Base-by-base conservation (phyloP, 2,113 vertebrate species). In the Ornithorhynchus anatinus region DNA sequence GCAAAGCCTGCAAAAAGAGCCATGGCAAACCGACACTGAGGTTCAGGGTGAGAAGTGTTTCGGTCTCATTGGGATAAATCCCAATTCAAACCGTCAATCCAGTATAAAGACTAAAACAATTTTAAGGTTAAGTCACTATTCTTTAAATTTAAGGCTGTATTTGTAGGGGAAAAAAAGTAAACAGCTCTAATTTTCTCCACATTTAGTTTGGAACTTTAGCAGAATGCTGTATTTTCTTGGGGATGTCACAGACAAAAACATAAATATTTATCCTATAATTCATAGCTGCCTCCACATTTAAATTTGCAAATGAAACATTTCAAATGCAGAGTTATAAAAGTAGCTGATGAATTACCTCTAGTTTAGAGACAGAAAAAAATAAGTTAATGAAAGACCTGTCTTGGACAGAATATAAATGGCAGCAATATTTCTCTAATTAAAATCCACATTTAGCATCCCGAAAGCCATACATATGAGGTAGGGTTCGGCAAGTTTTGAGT, bases 1-100 rank as follows among this genome's bases (percentile, higher is more conserved):
- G 58, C 80, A 87, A 57, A 60, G 75, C 80, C 88, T 89, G 9
- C 20, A 69, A 20, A n/a, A 73, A 77, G 57, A 63, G 0, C 43
- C 32, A 80, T 17, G 47, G 1, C n/a, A n/a, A n/a, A n/a, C n/a
- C n/a, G n/a, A n/a, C n/a, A n/a, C n/a, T n/a, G n/a, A n/a, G n/a
- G n/a, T n/a, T n/a, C n/a, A n/a, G n/a, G n/a, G n/a, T n/a, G n/a
- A n/a, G n/a, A n/a, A n/a, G n/a, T n/a, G n/a, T n/a, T n/a, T n/a
- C n/a, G n/a, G n/a, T n/a, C n/a, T n/a, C n/a, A n/a, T n/a, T n/a
- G n/a, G n/a, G n/a, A n/a, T n/a, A n/a, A n/a, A n/a, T n/a, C n/a
- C n/a, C n/a, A n/a, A n/a, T n/a, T n/a, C n/a, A n/a, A n/a, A n/a
- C n/a, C 32, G 47, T 27, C 7, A 73, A 11, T 4, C 58, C 48